Evolutionary conservation across 2,797 vertebrate species (phyloP).

Genomic region (Selene dorsalis): DNA sequence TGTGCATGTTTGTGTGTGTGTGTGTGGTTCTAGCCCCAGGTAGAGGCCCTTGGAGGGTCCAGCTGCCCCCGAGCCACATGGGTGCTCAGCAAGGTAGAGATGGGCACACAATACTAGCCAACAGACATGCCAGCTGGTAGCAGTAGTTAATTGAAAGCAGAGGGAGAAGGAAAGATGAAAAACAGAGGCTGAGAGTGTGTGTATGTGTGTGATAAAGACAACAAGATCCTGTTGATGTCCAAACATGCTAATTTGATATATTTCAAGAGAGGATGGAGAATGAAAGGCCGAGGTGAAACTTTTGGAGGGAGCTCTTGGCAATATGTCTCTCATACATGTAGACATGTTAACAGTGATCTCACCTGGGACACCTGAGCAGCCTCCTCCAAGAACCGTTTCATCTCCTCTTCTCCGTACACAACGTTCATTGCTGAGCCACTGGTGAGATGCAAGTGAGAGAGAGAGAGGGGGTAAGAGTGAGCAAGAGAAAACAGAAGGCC

Average conservation of each 20-base stretch:
- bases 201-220: not conserved
- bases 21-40: slow-evolving; percentile 13
- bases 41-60: slow-evolving; percentile 34
- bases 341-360: slow-evolving; percentile 59
- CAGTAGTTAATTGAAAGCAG: slow-evolving; percentile 69
- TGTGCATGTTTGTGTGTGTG: not conserved
- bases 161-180: slow-evolving; percentile 46
- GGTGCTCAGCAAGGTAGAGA: slow-evolving; percentile 41
- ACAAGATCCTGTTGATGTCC: not conserved
- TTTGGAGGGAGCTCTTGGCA: not conserved
- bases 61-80: slow-evolving; percentile 47
- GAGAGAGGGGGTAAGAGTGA: slow-evolving; percentile 10
- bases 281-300: not conserved
- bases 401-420: slow-evolving; percentile 90
- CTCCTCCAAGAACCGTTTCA: slow-evolving; percentile 95
- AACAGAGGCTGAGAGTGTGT: slow-evolving; percentile 7
- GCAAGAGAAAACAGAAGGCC: slow-evolving; percentile 64
- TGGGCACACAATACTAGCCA: slow-evolving; percentile 49
- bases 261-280: slow-evolving; percentile 2
- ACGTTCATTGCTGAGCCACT: slow-evolving; percentile 98
- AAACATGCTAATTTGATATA: slow-evolving; percentile 18
- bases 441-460: slow-evolving; percentile 46
- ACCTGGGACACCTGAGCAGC: slow-evolving; percentile 96
- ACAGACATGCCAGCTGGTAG: slow-evolving; percentile 61
- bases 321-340: slow-evolving; percentile 14